These are phyloP conservation scores for Euura saliciscinereae DNA, from an alignment of 1,140 invertebrate genomes.

Conservation along the genomic window DNA sequence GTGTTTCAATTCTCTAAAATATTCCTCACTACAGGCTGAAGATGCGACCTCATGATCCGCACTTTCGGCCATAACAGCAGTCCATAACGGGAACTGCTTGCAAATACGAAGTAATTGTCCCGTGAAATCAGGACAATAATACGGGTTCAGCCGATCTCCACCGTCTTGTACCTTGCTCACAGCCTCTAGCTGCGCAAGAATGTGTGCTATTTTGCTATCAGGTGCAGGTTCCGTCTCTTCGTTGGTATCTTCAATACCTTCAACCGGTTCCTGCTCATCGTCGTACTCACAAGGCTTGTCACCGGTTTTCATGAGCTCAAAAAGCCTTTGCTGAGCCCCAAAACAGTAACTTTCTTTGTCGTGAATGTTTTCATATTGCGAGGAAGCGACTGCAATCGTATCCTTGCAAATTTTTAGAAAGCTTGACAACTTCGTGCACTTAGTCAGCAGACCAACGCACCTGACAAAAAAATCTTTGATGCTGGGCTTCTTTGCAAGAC, in stretches of 20 bases:
- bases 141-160: slow-evolving; percentile 15
- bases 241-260: neutral
- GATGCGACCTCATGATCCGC: slow-evolving; percentile 9
- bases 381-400: slow-evolving; percentile 4
- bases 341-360: slow-evolving; percentile 1
- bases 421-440: neutral
- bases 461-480: slow-evolving; percentile 17
- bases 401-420: slow-evolving; percentile 14
- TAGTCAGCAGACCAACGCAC: slow-evolving; percentile 9
- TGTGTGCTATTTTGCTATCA: neutral
- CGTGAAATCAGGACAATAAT: slow-evolving; percentile 17
- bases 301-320: slow-evolving; percentile 12
- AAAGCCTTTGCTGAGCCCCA: slow-evolving; percentile 11
- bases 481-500: neutral
- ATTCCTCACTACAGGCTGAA: slow-evolving; percentile 21
- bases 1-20: slow-evolving; percentile 20
- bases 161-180: neutral
- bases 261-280: neutral
- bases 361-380: neutral
- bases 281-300: neutral
- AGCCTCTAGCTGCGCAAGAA: neutral
- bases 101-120: neutral
- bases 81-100: slow-evolving; percentile 23
- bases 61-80: slow-evolving; percentile 7
- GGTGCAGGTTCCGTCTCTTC: neutral